Evolutionary conservation across 2,797 vertebrate genomes (phyloP).

Genomic region (Anomalospiza imberbis): DNA sequence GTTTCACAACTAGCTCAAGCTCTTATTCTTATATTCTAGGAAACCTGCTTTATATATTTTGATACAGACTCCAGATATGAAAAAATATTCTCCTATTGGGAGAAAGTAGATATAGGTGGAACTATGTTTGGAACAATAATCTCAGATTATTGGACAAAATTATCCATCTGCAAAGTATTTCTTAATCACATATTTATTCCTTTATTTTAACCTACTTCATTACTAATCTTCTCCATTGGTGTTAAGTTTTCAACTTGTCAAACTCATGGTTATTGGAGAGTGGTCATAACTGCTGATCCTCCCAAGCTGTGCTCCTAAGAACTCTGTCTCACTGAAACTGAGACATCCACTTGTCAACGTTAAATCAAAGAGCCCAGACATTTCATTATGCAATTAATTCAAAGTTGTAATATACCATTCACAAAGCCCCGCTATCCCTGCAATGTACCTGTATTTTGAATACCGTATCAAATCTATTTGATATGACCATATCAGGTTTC

Average conservation of each 20-base stretch:
- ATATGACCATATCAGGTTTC: background rate
- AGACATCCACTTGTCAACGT: background rate
- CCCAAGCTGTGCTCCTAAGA: background rate
- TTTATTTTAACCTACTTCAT: background rate
- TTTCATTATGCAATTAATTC: background rate
- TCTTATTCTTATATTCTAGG: background rate
- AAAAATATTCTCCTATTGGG: background rate
- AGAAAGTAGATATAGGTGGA: background rate
- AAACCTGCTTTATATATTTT: background rate
- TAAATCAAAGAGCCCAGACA: background rate
- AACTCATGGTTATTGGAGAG: background rate
- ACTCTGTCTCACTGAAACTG: background rate
- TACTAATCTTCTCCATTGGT: background rate
- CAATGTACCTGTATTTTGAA: background rate
- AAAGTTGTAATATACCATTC: background rate
- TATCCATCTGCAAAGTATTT: background rate
- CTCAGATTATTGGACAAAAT: background rate
- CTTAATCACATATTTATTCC: background rate
- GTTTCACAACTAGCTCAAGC: background rate
- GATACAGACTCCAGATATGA: background rate
- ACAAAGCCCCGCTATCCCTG: background rate
- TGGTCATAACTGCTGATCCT: background rate
- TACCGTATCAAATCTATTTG: background rate
- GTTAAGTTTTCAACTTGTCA: background rate
- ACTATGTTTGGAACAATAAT: background rate